These are phyloP conservation scores for Drosophila micromelanica DNA, from an alignment of 1,140 invertebrate genomes.

Conservation along the genomic window DNA sequence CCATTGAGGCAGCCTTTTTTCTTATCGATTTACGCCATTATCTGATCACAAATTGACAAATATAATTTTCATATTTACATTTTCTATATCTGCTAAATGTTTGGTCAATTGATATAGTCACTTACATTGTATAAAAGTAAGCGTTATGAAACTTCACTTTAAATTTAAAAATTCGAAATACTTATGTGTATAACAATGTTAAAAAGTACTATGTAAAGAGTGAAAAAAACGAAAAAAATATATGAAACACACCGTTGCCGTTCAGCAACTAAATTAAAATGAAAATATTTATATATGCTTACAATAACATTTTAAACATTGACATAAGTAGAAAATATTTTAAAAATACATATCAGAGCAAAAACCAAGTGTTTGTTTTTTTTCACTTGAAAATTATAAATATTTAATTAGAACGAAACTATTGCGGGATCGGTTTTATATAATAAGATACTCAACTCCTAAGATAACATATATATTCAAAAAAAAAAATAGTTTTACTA, in stretches of 20 bases:
- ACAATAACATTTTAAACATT: background rate
- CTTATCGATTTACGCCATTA: background rate
- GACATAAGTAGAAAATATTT: no score
- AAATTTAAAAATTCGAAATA: constrained; percentile 14
- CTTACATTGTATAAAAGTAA: background rate
- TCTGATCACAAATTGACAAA: no score
- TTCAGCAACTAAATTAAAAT: background rate
- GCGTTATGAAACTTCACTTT: background rate
- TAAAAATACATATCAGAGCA: no score
- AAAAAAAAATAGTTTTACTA: background rate
- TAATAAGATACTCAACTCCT: background rate
- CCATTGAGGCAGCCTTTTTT: no score
- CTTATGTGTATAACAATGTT: background rate
- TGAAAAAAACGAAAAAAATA: background rate
- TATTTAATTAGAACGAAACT: no score
- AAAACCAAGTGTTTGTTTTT: background rate
- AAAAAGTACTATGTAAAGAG: background rate
- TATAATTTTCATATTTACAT: no score
- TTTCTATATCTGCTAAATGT: no score
- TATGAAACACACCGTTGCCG: background rate
- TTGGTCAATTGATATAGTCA: background rate
- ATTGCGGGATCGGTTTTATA: no score
- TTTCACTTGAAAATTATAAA: no score
- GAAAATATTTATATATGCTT: background rate
- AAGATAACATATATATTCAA: background rate